Percentiles rank a stretch among this genome's conserved stretches.
Conservation (phyloP, 2,797 vertebrate species). For the Microhierax caerulescens region DNA sequence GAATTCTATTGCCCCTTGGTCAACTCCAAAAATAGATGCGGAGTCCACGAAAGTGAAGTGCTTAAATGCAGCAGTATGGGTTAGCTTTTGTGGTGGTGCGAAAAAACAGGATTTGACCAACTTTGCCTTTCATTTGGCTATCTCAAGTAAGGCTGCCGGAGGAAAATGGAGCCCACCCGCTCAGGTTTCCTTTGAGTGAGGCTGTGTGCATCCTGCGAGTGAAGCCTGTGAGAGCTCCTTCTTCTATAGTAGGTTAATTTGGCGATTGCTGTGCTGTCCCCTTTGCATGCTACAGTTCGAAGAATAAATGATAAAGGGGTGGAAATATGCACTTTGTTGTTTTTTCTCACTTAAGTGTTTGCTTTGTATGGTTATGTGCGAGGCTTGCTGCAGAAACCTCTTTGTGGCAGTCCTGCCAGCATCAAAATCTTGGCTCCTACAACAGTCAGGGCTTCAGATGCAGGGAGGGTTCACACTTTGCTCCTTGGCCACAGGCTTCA, state of each 20-base stretch:
- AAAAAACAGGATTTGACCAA: background rate
- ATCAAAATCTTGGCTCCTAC: background rate
- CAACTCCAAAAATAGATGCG: background rate
- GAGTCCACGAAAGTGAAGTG: background rate
- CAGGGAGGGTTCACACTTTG: background rate
- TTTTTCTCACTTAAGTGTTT: background rate
- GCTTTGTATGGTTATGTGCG: background rate
- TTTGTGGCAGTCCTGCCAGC: background rate
- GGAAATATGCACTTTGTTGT: background rate
- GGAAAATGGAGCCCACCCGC: background rate
- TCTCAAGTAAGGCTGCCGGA: background rate
- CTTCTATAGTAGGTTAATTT: accelerated
- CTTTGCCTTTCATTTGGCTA: background rate
- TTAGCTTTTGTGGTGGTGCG: background rate
- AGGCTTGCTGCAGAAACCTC: background rate
- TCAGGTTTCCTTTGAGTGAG: background rate
- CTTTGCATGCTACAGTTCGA: background rate
- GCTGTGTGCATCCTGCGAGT: background rate
- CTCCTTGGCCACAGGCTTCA: background rate
- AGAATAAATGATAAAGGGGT: too few species aligned
- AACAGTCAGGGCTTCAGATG: background rate
- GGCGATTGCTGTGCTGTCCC: background rate
- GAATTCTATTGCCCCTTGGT: background rate
- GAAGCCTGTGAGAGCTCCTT: background rate
- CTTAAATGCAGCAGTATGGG: background rate